Percentiles rank a stretch among this genome's conserved stretches.
These are phyloP conservation scores for Panopea generosa DNA, from an alignment of 2,888 invertebrate genomes.

Conservation along the genomic window DNA sequence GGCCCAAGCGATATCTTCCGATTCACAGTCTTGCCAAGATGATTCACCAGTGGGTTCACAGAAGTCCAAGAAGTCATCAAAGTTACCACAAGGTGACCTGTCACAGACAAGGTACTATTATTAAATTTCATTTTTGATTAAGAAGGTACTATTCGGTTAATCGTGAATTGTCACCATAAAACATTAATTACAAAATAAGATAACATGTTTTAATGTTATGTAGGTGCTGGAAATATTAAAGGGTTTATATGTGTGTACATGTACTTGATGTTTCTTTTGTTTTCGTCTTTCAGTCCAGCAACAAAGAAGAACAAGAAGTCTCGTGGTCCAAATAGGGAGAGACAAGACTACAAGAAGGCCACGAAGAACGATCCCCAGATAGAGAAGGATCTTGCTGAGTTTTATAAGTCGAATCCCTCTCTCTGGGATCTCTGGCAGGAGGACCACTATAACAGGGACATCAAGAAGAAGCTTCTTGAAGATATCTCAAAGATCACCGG, in stretches of 20 bases:
- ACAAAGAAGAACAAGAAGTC: conserved; percentile 23
- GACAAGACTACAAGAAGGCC: conserved; percentile 21
- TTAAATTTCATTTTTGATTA: conserved; percentile 18
- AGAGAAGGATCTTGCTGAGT: conserved; percentile 38
- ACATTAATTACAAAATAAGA: conserved; percentile 22
- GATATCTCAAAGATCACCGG: conserved; percentile 28
- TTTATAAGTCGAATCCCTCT: conserved; percentile 37
- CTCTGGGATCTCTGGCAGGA: conserved; percentile 40
- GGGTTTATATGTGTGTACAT: conserved; percentile 1
- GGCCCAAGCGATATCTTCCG: conserved; percentile 23
- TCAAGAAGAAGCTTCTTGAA: conserved; percentile 24
- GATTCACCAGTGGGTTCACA: conserved; percentile 21
- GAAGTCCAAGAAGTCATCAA: too few relatives aligned
- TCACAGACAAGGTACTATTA: conserved; percentile 23
- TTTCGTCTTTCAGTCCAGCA: conserved; percentile 24
- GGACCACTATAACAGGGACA: conserved; percentile 29
- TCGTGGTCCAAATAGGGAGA: conserved; percentile 15
- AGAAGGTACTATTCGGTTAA: conserved; percentile 23
- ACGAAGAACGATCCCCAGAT: too few relatives aligned
- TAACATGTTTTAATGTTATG: conserved; percentile 17
- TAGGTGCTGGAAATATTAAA: conserved; percentile 21
- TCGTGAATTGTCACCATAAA: conserved; percentile 25
- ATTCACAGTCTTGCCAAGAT: conserved; percentile 11
- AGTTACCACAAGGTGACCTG: conserved; percentile 25
- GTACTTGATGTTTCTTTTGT: conserved; percentile 26